Conservation (phyloP, 2,113 vertebrate genomes). For the Periophthalmodon schlosseri region DNA sequence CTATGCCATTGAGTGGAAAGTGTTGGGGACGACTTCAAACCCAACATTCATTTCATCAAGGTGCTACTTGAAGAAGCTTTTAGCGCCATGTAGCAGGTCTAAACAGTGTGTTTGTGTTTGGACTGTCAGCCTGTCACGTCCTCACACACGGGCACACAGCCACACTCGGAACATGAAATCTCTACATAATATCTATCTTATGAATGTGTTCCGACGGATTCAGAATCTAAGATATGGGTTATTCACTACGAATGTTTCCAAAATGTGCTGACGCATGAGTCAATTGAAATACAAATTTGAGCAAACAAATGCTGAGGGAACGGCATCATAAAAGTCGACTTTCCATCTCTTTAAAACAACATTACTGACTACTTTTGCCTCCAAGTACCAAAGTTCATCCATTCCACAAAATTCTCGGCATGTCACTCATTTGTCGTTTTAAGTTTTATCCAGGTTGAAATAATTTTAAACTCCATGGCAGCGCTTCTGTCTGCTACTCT, state of each 20-base stretch:
- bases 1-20: slow-evolving; percentile 18
- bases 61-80: slow-evolving; percentile 71
- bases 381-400: not conserved
- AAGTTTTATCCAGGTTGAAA: not conserved
- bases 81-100: slow-evolving; percentile 62
- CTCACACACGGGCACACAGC: slow-evolving; percentile 49
- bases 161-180: slow-evolving; percentile 60
- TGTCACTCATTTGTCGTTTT: not conserved
- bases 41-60: slow-evolving; percentile 19
- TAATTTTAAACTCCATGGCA: too few relatives aligned
- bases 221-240: not conserved
- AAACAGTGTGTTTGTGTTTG: slow-evolving; percentile 34
- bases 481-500: not conserved
- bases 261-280: not conserved
- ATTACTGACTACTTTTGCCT: not conserved
- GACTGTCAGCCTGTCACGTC: slow-evolving; percentile 36
- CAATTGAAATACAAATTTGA: not conserved
- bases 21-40: slow-evolving; percentile 7
- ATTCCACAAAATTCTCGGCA: not conserved
- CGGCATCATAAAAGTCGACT: too few relatives aligned
- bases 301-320: too few relatives aligned
- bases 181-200: slow-evolving; percentile 62
- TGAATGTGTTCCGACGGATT: not conserved
- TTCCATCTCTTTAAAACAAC: not conserved
- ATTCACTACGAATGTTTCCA: not conserved